phyloP scores from a whole-genome alignment of 2,113 vertebrate species.

The Falcunculus frontatus region DNA sequence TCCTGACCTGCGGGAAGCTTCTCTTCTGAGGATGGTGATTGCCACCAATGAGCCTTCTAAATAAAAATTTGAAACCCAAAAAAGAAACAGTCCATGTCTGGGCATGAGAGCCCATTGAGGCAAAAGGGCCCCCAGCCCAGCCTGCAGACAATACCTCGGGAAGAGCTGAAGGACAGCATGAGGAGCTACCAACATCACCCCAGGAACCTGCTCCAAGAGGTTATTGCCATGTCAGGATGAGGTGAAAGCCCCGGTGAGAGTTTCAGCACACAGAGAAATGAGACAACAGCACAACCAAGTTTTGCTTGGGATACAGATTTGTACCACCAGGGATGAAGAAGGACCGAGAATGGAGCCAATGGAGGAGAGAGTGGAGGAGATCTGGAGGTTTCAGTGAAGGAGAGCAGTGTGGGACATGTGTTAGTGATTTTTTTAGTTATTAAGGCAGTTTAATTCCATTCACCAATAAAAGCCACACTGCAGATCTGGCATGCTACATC shows the following conservation, averaged over 20 bases:
- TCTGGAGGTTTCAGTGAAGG: background rate
- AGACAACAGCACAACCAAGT: background rate
- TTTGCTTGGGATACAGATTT: background rate
- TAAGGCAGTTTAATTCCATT: background rate
- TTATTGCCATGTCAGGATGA: background rate
- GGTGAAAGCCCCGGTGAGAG: background rate
- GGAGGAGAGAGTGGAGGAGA: background rate
- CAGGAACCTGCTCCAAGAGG: background rate
- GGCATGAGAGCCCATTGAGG: background rate
- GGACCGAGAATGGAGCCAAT: fast-evolving
- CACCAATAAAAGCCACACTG: background rate
- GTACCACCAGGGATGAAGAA: background rate
- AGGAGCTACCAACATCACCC: background rate
- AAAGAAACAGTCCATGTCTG: background rate
- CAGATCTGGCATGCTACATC: background rate
- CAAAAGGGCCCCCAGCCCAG: background rate
- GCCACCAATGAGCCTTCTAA: background rate
- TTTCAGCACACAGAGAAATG: background rate
- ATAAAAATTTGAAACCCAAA: background rate
- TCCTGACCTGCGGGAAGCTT: background rate
- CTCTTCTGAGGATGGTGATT: background rate
- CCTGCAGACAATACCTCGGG: background rate
- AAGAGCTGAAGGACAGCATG: background rate
- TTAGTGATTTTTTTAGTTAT: background rate
- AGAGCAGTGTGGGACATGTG: background rate